phyloP scores from a whole-genome alignment of 1,140 invertebrate genomes.

The Saccostrea cuccullata region DNA sequence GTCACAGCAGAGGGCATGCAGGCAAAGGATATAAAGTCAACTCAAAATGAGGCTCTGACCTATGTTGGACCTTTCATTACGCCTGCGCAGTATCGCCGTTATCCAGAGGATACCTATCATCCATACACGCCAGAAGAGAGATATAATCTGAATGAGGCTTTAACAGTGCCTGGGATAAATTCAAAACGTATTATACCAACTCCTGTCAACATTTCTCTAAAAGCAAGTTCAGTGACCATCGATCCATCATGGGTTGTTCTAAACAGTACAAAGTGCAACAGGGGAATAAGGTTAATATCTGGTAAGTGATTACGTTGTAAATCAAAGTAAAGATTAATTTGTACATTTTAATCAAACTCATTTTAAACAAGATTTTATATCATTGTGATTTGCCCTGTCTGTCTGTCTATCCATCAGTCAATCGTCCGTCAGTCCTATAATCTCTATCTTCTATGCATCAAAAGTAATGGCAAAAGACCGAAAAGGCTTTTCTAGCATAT shows the following conservation, averaged over 20 bases:
- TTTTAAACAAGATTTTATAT: no score
- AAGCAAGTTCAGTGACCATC: background rate
- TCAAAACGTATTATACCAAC: conserved; percentile 61
- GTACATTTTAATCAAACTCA: no score
- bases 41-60: conserved; percentile 56
- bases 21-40: conserved; percentile 54
- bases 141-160: conserved; percentile 53
- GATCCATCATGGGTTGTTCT: background rate
- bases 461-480: no score
- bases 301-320: background rate
- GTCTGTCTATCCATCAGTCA: no score
- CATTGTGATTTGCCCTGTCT: no score
- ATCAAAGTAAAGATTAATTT: no score
- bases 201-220: conserved; percentile 49
- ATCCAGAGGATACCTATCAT: conserved; percentile 63
- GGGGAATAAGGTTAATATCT: background rate
- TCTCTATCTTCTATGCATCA: no score
- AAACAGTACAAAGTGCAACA: background rate
- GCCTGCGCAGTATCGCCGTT: conserved; percentile 68
- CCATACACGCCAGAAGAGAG: conserved; percentile 63
- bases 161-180: conserved; percentile 49
- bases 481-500: no score
- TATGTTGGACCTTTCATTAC: conserved; percentile 67
- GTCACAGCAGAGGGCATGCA: conserved; percentile 61
- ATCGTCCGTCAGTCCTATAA: no score